Evolutionary conservation across 1,140 invertebrate species (phyloP).

Genomic region (Plutomurus gul): DNA sequence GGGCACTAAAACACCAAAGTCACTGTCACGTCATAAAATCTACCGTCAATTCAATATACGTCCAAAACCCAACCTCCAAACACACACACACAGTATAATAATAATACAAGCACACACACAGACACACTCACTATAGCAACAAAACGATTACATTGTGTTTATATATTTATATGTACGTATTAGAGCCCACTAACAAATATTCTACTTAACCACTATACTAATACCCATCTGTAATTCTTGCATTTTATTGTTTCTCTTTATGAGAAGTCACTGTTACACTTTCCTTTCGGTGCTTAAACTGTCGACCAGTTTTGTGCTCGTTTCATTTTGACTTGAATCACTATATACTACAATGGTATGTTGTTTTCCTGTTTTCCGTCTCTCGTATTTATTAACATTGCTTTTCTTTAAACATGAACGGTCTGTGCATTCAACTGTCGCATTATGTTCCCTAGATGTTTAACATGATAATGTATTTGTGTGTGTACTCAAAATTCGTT

Average conservation of each 20-base stretch:
- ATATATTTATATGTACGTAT: neutral
- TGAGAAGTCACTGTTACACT: neutral
- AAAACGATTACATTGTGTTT: neutral
- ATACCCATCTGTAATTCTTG: too few species aligned
- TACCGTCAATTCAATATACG: neutral
- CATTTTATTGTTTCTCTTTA: conserved; percentile 14
- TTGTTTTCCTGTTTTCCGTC: neutral
- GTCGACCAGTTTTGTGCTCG: neutral
- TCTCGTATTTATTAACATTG: too few species aligned
- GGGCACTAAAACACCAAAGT: conserved; percentile 6
- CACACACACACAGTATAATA: neutral
- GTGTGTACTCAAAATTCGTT: too few species aligned
- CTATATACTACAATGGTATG: conserved; percentile 4
- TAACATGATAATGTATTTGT: too few species aligned
- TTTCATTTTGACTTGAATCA: conserved; percentile 22
- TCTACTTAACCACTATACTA: too few species aligned
- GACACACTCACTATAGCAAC: neutral
- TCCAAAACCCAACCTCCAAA: neutral
- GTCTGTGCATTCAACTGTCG: neutral
- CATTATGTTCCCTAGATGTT: neutral
- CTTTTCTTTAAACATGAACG: neutral
- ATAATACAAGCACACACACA: neutral
- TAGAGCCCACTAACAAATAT: neutral
- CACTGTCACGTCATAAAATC: conserved; percentile 23
- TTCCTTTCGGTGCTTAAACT: conserved; percentile 4